phyloP scores from a whole-genome alignment of 1,140 invertebrate species.

The Drosophila paulistorum region DNA sequence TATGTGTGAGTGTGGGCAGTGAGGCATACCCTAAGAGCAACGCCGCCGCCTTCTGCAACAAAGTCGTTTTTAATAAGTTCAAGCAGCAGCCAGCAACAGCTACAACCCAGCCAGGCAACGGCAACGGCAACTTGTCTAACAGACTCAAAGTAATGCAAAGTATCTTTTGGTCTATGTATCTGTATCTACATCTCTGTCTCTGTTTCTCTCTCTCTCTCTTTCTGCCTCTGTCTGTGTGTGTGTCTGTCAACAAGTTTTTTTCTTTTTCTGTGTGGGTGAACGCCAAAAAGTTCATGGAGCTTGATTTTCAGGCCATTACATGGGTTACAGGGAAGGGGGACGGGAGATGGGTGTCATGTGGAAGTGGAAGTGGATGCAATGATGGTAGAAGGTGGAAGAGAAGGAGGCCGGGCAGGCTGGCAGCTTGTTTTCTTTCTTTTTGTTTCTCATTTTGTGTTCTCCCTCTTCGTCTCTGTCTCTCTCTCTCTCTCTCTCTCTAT shows the following conservation, averaged over 20 bases:
- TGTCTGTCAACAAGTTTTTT: constrained; percentile 53
- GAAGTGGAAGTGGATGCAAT: neutral
- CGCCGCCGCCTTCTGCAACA: constrained; percentile 45
- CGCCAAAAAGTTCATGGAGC: constrained; percentile 75
- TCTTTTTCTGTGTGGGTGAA: constrained; percentile 49
- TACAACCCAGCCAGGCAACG: constrained; percentile 20
- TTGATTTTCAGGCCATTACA: constrained; percentile 78
- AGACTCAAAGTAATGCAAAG: constrained; percentile 63
- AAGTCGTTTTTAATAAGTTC: constrained; percentile 72
- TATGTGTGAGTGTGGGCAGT: constrained; percentile 51
- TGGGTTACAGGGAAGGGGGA: constrained; percentile 15
- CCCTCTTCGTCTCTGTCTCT: constrained; percentile 11
- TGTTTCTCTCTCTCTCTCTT: constrained; percentile 21
- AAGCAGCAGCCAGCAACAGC: constrained; percentile 50
- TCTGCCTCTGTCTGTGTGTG: constrained; percentile 30
- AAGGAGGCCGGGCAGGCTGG: constrained; percentile 4
- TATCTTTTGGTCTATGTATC: constrained; percentile 49
- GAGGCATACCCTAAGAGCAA: constrained; percentile 42
- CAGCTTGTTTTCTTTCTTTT: constrained; percentile 34
- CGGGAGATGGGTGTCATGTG: neutral
- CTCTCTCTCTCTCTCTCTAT: neutral
- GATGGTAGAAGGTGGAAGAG: neutral
- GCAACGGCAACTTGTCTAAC: constrained; percentile 51
- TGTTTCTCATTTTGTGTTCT: constrained; percentile 59
- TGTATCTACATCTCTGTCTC: constrained; percentile 41